Conservation (phyloP, 2,797 vertebrate genomes). For the Delichon dasypus region DNA sequence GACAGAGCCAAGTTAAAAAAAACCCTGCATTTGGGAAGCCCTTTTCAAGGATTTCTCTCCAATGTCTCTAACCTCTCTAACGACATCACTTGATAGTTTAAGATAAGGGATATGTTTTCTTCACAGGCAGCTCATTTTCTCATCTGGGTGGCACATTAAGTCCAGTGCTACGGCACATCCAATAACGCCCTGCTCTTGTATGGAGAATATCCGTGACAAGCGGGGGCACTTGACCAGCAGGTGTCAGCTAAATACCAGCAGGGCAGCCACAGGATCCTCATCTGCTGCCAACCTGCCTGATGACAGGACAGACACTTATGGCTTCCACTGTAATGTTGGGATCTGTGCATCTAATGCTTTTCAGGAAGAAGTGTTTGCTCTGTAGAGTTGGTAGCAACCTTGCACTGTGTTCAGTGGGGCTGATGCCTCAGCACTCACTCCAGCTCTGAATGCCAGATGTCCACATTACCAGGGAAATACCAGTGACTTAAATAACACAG, state of each 20-base stretch:
- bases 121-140: not conserved
- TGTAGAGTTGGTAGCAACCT: not conserved
- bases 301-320: not conserved
- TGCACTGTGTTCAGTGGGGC: not conserved
- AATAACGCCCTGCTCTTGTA: not conserved
- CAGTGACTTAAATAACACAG: fast-evolving
- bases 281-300: not conserved
- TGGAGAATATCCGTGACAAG: not conserved
- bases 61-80: not conserved
- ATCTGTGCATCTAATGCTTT: not conserved
- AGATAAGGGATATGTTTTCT: not conserved
- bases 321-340: not conserved
- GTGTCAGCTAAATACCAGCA: not conserved
- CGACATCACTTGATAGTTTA: not conserved
- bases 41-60: not conserved
- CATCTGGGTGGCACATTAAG: no score
- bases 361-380: not conserved
- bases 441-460: not conserved
- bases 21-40: fast-evolving
- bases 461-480: not conserved
- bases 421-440: not conserved
- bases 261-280: fast-evolving
- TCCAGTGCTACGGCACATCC: not conserved
- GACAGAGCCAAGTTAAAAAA: not conserved
- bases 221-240: not conserved